Conservation (phyloP, 1,140 invertebrate species). For the Drosophila asahinai region DNA sequence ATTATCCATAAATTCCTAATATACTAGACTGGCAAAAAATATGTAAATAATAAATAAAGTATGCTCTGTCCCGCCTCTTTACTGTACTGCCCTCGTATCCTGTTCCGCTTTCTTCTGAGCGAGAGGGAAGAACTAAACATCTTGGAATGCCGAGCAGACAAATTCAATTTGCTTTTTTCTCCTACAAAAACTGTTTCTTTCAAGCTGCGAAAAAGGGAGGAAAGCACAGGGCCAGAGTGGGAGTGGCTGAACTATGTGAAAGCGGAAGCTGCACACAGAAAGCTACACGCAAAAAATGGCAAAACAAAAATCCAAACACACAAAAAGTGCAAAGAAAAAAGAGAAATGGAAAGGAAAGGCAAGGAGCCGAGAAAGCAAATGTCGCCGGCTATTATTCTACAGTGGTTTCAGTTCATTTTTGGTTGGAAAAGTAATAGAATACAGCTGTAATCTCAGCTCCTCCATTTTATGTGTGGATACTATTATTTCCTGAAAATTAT, state of each 20-base stretch:
- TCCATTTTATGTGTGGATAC: too few relatives aligned
- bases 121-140: neutral
- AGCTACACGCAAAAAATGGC: constrained; percentile 27
- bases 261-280: constrained; percentile 52
- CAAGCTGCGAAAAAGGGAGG: constrained; percentile 15
- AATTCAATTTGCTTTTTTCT: constrained; percentile 57
- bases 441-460: too few relatives aligned
- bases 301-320: constrained; percentile 3
- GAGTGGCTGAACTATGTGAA: constrained; percentile 37
- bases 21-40: neutral
- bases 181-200: constrained; percentile 56
- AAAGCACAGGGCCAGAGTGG: neutral
- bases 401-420: constrained; percentile 6
- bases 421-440: neutral
- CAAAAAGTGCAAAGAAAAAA: constrained; percentile 11
- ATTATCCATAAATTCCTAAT: constrained; percentile 6
- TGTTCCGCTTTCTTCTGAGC: constrained; percentile 8
- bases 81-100: constrained; percentile 13
- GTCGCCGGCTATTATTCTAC: constrained; percentile 2
- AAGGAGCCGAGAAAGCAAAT: constrained; percentile 21
- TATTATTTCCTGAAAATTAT: neutral
- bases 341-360: neutral
- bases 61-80: constrained; percentile 10
- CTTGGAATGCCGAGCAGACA: constrained; percentile 43
- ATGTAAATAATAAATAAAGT: constrained; percentile 13